Conservation (phyloP, 1,140 invertebrate species). For the Trachymyrmex cornetzi region DNA sequence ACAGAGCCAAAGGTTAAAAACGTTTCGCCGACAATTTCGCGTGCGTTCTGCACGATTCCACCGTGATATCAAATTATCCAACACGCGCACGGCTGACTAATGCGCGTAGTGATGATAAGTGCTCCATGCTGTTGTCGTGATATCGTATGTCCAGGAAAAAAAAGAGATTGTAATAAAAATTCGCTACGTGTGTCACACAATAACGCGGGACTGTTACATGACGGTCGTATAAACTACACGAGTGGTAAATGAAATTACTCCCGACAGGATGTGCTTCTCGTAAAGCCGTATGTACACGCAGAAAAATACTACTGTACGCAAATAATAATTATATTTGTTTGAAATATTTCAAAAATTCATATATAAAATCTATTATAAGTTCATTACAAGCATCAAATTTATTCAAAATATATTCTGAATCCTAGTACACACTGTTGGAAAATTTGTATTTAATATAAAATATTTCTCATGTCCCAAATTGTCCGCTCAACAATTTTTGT, state of each 20-base stretch:
- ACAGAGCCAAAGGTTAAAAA: constrained; percentile 50
- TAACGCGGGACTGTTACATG: not conserved
- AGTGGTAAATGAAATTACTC: constrained; percentile 7
- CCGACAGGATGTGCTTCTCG: not conserved
- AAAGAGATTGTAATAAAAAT: constrained; percentile 10
- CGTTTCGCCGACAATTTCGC: constrained; percentile 31
- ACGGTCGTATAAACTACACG: not conserved
- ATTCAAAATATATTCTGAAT: too few relatives aligned
- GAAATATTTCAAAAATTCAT: too few relatives aligned
- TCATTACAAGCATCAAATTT: too few relatives aligned
- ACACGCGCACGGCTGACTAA: constrained; percentile 45
- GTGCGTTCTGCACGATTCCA: not conserved
- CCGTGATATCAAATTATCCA: constrained; percentile 9
- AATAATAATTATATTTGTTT: too few relatives aligned
- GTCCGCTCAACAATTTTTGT: too few relatives aligned
- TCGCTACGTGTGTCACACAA: not conserved
- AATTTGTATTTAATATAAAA: too few relatives aligned
- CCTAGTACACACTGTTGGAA: too few relatives aligned
- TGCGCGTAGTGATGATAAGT: constrained; percentile 60
- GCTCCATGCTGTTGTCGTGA: constrained; percentile 1
- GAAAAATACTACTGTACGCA: too few relatives aligned
- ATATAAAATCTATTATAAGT: too few relatives aligned
- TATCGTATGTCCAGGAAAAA: not conserved
- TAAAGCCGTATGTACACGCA: not conserved
- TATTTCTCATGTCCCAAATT: too few relatives aligned